Evolutionary conservation across 2,113 vertebrate species (phyloP), one percentile per base, ranked within the genome.

Genomic region (Rhadina sibilatrix): DNA sequence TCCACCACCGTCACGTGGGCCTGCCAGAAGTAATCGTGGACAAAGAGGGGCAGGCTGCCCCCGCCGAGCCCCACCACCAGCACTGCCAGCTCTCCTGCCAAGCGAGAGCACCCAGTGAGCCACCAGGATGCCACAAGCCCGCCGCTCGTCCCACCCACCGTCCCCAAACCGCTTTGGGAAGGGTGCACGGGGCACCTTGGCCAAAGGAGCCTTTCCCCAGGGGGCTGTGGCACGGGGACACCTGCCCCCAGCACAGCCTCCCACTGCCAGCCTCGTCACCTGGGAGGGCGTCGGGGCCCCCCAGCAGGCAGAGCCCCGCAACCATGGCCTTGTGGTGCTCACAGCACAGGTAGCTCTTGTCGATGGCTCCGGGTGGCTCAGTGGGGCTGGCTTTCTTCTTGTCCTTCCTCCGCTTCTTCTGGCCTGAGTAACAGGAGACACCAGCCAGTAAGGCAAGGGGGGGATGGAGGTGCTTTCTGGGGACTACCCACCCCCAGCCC

Each of bases 271-370:
- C 17, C 63, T 76, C 12, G 22, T 96, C 82, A 98, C 98, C 98
- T 95, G 98, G 93, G 33, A 98, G 95, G 17, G 81, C 35, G 66
- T 97, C 30, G 0, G 97, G 92, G 61, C 96, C 94, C 33, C 96
- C 96, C 21, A 99, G 98, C 94, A 99, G 91, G 22, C 98, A 97
- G 12, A 99, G 98, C 70, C 99, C 99, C 0, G 99, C 98, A 2
- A 99, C 98, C 99, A 99, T 99, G 68, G 99, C 98, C 94, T 98
- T 98, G 93, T 99, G 99, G 94, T 99, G 99, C 90, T 98, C 98
- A 17, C 99, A 99, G 97, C 99, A 99, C 71, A 99, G 98, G 97
- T 98, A 99, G 85, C 98, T 98, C 93, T 98, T 98, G 93, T 99
- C 99, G 2, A 99, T 98, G 77, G 42, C 60, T 33, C 71, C 27